Percentiles rank a stretch among this genome's conserved stretches.
These are phyloP conservation scores for Fulmarus glacialis DNA, from an alignment of 2,113 vertebrate species.

Conservation along the genomic window DNA sequence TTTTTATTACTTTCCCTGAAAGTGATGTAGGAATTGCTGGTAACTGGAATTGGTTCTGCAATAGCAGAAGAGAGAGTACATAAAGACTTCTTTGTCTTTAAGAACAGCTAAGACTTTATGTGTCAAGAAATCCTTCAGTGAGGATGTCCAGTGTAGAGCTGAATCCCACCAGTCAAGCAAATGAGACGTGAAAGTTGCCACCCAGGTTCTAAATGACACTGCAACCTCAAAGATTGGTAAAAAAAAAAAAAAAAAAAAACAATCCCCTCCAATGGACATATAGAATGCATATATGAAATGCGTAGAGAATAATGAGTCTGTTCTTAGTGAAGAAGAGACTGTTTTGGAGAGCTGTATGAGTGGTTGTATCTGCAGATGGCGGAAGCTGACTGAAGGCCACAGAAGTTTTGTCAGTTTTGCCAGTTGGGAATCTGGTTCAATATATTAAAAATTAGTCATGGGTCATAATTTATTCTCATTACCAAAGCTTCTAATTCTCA, in stretches of 20 bases:
- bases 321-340: background rate
- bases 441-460: background rate
- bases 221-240: background rate
- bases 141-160: background rate
- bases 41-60: background rate
- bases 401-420: background rate
- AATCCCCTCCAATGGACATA: background rate
- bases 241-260: background rate
- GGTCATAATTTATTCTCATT: background rate
- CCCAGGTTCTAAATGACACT: constrained; percentile 31
- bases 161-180: constrained; percentile 36
- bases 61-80: background rate
- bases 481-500: background rate
- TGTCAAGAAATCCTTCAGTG: background rate
- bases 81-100: constrained; percentile 6
- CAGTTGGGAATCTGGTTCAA: background rate
- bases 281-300: background rate
- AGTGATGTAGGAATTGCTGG: background rate
- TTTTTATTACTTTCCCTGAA: constrained; percentile 21
- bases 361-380: background rate
- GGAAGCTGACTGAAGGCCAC: background rate
- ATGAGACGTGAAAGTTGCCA: background rate
- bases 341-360: background rate
- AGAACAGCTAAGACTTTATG: background rate
- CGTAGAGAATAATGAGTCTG: background rate